A percentile compares a stretch with the other conserved stretches of the same genome.
Conservation (phyloP, 1,140 invertebrate genomes). For the Neodiprion lecontei region DNA sequence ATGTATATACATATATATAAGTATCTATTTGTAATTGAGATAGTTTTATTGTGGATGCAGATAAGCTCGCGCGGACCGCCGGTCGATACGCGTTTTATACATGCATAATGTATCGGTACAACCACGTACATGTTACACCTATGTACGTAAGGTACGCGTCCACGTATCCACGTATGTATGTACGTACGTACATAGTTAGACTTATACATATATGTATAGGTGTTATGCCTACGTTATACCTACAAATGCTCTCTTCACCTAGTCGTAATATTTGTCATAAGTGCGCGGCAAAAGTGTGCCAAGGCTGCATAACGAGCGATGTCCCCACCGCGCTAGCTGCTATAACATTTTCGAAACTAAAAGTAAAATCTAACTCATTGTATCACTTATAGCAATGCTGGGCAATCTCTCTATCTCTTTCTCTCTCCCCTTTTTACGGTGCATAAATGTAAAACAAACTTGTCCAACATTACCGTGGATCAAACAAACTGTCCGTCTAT, state of each 20-base stretch:
- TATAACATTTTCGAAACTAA: slow-evolving; percentile 63
- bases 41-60: too few relatives aligned
- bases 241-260: not conserved
- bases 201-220: too few relatives aligned
- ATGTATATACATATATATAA: too few relatives aligned
- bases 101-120: too few relatives aligned
- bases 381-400: slow-evolving; percentile 31
- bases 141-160: not conserved
- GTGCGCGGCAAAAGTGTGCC: slow-evolving; percentile 54
- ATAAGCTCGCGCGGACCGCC: too few relatives aligned
- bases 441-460: too few relatives aligned
- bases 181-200: not conserved
- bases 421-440: not conserved
- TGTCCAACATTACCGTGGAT: too few relatives aligned
- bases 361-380: slow-evolving; percentile 64
- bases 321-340: slow-evolving; percentile 52
- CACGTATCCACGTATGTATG: not conserved
- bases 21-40: too few relatives aligned
- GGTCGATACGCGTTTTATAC: too few relatives aligned
- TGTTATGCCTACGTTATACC: too few relatives aligned
- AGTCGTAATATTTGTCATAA: slow-evolving; percentile 45
- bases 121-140: not conserved
- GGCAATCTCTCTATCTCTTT: slow-evolving; percentile 22
- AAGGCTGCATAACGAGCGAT: slow-evolving; percentile 44
- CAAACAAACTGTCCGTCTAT: too few relatives aligned